A percentile compares a stretch with the other conserved stretches of the same genome.
Conservation (phyloP, 2,113 vertebrate species). For the Calyptomena viridis region DNA sequence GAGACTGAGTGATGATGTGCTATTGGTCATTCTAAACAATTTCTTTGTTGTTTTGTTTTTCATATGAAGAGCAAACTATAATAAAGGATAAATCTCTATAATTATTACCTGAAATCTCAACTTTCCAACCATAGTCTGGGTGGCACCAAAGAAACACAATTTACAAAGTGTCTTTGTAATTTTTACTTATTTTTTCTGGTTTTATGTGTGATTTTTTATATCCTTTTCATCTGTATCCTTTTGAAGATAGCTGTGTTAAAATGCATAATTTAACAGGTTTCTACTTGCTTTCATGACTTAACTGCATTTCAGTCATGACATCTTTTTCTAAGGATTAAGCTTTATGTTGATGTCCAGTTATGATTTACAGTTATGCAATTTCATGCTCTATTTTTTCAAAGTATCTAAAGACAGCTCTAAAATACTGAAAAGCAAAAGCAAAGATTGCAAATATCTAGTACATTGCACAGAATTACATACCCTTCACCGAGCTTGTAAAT, state of each 20-base stretch:
- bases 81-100: background rate
- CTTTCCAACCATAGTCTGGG: background rate
- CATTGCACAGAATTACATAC: background rate
- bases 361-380: background rate
- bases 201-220: background rate
- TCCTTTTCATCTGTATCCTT: background rate
- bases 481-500: background rate
- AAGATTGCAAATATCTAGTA: background rate
- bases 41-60: background rate
- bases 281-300: slow-evolving; percentile 23
- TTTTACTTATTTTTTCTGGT: background rate
- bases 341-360: slow-evolving; percentile 46
- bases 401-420: background rate
- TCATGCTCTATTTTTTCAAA: background rate
- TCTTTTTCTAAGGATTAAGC: background rate
- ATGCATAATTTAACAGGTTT: slow-evolving; percentile 34
- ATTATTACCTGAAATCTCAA: background rate
- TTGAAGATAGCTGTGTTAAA: slow-evolving; percentile 15
- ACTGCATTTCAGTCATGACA: slow-evolving; percentile 20
- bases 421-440: background rate
- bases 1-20: background rate
- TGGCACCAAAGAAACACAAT: background rate
- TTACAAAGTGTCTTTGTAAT: background rate
- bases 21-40: background rate
- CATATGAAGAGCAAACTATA: background rate